Conservation (phyloP, 37 sponge, comb jelly and placozoan genomes). For the Axinella damicornis region DNA sequence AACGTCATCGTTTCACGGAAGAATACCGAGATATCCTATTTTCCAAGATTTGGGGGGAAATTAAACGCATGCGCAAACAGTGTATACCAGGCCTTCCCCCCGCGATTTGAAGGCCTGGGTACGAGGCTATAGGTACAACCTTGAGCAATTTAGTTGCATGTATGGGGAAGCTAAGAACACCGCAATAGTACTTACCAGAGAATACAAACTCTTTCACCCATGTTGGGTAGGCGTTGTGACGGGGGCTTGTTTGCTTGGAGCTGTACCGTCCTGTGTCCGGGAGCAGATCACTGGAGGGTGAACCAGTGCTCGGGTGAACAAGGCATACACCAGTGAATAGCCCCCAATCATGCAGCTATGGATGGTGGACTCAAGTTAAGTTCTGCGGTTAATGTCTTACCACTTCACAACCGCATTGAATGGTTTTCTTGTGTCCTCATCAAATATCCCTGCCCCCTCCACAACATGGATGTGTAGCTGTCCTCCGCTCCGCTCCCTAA, state of each 20-base stretch:
- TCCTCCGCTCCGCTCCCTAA: conserved; percentile 10
- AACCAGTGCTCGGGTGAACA: too few species aligned
- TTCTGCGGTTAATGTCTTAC: conserved; percentile 54
- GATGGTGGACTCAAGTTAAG: too few species aligned
- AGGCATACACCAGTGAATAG: neutral
- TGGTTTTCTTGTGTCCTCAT: conserved; percentile 53
- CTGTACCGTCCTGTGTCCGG: conserved; percentile 25
- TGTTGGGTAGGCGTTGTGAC: conserved; percentile 61
- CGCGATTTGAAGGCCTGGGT: too few species aligned
- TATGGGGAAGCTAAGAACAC: too few species aligned
- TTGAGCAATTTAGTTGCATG: too few species aligned
- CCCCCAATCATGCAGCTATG: neutral
- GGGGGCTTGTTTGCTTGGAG: conserved; percentile 50
- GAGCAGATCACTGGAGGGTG: conserved; percentile 36
- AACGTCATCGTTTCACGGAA: too few species aligned
- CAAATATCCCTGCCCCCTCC: conserved; percentile 68
- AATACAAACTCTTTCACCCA: conserved; percentile 62
- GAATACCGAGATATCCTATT: too few species aligned
- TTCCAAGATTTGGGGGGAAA: too few species aligned
- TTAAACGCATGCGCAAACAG: too few species aligned
- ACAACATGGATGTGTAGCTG: conserved; percentile 70
- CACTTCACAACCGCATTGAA: conserved; percentile 64
- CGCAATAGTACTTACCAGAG: conserved; percentile 23
- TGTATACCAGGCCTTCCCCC: too few species aligned
- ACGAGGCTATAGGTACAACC: too few species aligned